Evolutionary conservation across 2,888 invertebrate species (phyloP), one percentile per base, ranked within the genome.

Genomic region (Heteropelma amictum): DNA sequence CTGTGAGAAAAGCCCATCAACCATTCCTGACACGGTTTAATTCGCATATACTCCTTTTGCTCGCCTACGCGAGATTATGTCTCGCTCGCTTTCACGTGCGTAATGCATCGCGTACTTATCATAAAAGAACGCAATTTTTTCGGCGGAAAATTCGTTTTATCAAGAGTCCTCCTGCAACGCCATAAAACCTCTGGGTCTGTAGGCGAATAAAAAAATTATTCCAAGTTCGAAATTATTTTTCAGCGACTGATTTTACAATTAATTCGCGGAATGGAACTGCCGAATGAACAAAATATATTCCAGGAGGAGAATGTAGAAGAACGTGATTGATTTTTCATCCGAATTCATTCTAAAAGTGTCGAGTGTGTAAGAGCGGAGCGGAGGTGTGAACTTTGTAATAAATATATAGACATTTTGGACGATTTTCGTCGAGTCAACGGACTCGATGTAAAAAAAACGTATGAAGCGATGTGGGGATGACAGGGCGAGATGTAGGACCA

Each of bases 1-100:
- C 79, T n/a, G n/a, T n/a, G n/a, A n/a, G 79, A 80, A 81, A 82
- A 81, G 84, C 77, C 84, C 82, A 85, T 85, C 83, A 83, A 85
- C 84, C 83, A 81, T 84, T 85, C 83, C 83, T 85, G 84, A 85
- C 84, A 85, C 80, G 82, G 78, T 85, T 79, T 84, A 86, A 84
- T 86, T 86, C 77, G 21, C 81, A 49, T 40, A 45, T 51, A 51
- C 14, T 49, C 51, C 67, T 58, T 61, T n/a, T 23, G 53, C 51
- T 10, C 38, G 49, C 35, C 65, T 72, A 51, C 47, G n/a, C n/a
- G n/a, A n/a, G n/a, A n/a, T 68, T 45, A 30, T 40, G 19, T 6
- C 56, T 54, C 65, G 49, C 33, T 60, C 51, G 53, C 65, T 72
- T 71, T 60, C 33, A 28, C 51, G 45, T 10, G 19, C 23, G 17